A percentile compares a stretch with the other conserved stretches of the same genome.
Evolutionary conservation across 2,888 invertebrate genomes (phyloP).

Genomic region (Chloroclystis v-ata): DNA sequence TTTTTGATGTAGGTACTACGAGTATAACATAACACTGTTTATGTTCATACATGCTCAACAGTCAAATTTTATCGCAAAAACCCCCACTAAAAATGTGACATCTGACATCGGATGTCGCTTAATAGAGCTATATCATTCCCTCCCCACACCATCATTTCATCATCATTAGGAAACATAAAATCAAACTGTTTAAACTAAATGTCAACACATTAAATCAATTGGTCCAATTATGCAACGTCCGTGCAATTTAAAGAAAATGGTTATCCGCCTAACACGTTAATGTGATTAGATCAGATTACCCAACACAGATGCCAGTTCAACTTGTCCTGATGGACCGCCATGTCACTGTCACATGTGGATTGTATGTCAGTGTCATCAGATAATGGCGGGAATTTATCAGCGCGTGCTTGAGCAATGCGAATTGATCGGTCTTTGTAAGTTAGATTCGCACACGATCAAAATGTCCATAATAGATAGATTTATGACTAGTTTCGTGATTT

Average conservation of each 20-base stretch:
- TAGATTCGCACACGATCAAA: conserved; percentile 42
- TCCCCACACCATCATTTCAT: conserved; percentile 1
- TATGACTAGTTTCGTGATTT: conserved; percentile 27
- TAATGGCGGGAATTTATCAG: conserved; percentile 25
- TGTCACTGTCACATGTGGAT: conserved; percentile 19
- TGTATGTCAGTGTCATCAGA: conserved; percentile 42
- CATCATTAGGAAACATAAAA: conserved; percentile 20
- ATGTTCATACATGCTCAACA: too few relatives aligned
- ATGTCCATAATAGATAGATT: conserved; percentile 28
- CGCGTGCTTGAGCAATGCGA: conserved; percentile 25
- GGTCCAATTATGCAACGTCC: conserved; percentile 24
- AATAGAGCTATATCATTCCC: too few relatives aligned
- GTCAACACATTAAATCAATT: conserved; percentile 26
- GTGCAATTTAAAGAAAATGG: conserved; percentile 20
- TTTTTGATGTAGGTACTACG: too few relatives aligned
- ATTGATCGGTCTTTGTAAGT: conserved; percentile 37
- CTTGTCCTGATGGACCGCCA: conserved; percentile 19
- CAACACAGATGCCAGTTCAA: conserved; percentile 17
- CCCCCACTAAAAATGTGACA: too few relatives aligned
- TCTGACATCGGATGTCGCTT: too few relatives aligned
- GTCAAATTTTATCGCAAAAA: too few relatives aligned
- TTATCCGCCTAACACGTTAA: conserved; percentile 16
- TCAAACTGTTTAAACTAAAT: conserved; percentile 15
- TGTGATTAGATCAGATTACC: conserved; percentile 21
- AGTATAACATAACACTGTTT: too few relatives aligned